phyloP scores from a whole-genome alignment of 1,140 invertebrate species.

The Drosophila biarmipes region DNA sequence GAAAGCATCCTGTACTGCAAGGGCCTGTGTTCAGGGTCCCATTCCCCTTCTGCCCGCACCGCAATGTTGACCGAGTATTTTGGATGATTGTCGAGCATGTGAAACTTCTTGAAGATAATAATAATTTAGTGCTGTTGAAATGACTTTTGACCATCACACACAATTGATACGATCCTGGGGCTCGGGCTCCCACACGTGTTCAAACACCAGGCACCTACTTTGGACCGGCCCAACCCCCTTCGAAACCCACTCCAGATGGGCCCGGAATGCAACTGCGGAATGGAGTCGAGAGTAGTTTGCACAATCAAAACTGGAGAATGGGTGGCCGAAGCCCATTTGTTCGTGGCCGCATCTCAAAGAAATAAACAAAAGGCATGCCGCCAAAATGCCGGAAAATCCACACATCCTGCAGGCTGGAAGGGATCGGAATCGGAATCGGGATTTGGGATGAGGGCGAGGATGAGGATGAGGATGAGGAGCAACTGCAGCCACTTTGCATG shows the following conservation, averaged over 20 bases:
- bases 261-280: slow-evolving; percentile 70
- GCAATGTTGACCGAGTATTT: slow-evolving; percentile 43
- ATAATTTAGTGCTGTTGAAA: slow-evolving; percentile 85
- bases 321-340: slow-evolving; percentile 35
- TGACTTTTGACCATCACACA: slow-evolving; percentile 85
- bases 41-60: neutral
- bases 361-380: slow-evolving; percentile 75
- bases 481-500: slow-evolving; percentile 69
- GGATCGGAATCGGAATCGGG: slow-evolving; percentile 9
- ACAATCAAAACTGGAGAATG: slow-evolving; percentile 53
- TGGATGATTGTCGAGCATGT: slow-evolving; percentile 79
- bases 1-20: slow-evolving; percentile 42
- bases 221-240: neutral
- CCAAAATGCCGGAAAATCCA: slow-evolving; percentile 78
- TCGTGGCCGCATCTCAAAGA: slow-evolving; percentile 70
- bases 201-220: slow-evolving; percentile 5
- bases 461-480: neutral
- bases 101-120: slow-evolving; percentile 85
- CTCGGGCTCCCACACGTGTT: slow-evolving; percentile 59
- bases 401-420: slow-evolving; percentile 61
- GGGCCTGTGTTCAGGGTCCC: neutral
- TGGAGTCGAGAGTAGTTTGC: slow-evolving; percentile 64
- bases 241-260: slow-evolving; percentile 7
- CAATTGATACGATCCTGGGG: slow-evolving; percentile 79
- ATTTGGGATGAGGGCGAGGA: neutral